phyloP scores from a whole-genome alignment of 2,888 invertebrate species.

The Tipula vernalis region DNA sequence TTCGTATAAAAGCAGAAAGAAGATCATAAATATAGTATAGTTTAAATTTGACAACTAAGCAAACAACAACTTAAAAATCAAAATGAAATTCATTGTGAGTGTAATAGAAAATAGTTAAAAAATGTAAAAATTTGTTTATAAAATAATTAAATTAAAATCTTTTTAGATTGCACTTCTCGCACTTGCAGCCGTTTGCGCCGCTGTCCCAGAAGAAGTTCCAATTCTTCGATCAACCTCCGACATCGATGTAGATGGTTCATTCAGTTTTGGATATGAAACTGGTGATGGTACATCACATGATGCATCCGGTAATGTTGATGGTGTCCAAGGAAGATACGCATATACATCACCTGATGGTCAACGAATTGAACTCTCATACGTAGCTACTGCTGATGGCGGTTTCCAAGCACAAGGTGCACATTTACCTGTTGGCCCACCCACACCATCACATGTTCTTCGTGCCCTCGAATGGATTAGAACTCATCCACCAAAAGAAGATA shows the following conservation, averaged over 20 bases:
- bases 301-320: neutral
- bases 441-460: neutral
- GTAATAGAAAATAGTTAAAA: neutral
- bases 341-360: conserved; percentile 5
- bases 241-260: neutral
- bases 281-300: neutral
- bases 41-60: neutral
- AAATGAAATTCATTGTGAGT: neutral
- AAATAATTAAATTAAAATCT: neutral
- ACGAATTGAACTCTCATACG: neutral
- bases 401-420: neutral
- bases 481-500: conserved; percentile 7
- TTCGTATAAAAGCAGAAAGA: neutral
- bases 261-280: conserved; percentile 5
- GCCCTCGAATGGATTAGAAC: conserved; percentile 11
- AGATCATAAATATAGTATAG: neutral
- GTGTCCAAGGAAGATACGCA: neutral
- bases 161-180: neutral
- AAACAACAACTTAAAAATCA: neutral
- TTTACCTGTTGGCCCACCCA: neutral
- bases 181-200: neutral
- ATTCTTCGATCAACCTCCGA: neutral
- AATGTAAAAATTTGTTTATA: neutral
- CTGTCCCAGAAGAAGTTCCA: neutral
- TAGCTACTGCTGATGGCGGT: neutral